phyloP scores from a whole-genome alignment of 2,797 vertebrate genomes.

The Pempheris klunzingeri region DNA sequence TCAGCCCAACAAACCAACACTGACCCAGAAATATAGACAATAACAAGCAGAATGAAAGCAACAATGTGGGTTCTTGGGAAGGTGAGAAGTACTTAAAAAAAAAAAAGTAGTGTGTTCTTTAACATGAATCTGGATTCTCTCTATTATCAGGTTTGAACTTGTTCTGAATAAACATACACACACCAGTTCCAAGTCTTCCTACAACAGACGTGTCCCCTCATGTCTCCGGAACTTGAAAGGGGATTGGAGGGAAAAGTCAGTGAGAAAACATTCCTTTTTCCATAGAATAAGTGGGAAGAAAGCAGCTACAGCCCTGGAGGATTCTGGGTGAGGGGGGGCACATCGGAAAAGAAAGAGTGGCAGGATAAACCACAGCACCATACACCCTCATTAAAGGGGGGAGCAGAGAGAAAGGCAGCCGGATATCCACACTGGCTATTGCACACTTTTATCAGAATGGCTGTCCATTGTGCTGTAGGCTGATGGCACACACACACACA shows the following conservation, averaged over 20 bases:
- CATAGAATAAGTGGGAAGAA: conserved; percentile 65
- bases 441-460: conserved; percentile 70
- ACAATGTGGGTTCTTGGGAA: not conserved
- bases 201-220: conserved; percentile 72
- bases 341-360: conserved; percentile 73
- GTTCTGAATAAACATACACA: conserved; percentile 58
- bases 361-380: conserved; percentile 70
- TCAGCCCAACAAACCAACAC: too few species aligned
- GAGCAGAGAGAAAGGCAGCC: conserved; percentile 56
- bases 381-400: conserved; percentile 72
- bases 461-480: conserved; percentile 68
- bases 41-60: not conserved
- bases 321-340: conserved; percentile 48
- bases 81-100: conserved; percentile 2
- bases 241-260: conserved; percentile 69
- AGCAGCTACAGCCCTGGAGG: conserved; percentile 53
- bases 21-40: not conserved
- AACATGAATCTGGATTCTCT: conserved; percentile 49
- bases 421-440: conserved; percentile 74
- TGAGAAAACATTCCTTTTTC: conserved; percentile 76
- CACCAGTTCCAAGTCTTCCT: conserved; percentile 44
- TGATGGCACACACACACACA: conserved; percentile 65
- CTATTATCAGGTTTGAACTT: conserved; percentile 66
- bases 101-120: conserved; percentile 28
- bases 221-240: conserved; percentile 71